Conservation (phyloP, 1,140 invertebrate species). For the Megalopta genalis region DNA sequence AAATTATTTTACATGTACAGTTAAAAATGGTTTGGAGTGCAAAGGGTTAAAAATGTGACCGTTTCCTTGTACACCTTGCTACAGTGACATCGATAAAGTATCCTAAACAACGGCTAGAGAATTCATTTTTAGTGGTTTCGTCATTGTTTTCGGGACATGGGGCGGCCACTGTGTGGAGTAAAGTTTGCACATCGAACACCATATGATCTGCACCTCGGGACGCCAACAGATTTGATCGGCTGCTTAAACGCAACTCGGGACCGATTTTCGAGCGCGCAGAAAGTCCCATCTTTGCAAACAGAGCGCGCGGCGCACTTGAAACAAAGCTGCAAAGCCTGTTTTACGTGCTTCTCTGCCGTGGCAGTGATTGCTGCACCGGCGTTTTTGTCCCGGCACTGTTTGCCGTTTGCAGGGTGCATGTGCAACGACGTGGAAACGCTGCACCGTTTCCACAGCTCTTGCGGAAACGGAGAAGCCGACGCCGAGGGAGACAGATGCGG, state of each 20-base stretch:
- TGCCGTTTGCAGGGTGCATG: slow-evolving; percentile 33
- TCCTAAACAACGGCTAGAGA: too few relatives aligned
- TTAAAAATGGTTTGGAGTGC: too few relatives aligned
- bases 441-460: slow-evolving; percentile 25
- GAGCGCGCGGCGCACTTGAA: slow-evolving; percentile 14
- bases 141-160: too few relatives aligned
- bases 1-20: too few relatives aligned
- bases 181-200: too few relatives aligned
- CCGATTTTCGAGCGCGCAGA: slow-evolving; percentile 6
- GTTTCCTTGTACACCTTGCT: too few relatives aligned
- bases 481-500: slow-evolving; percentile 14
- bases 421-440: slow-evolving; percentile 49
- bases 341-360: slow-evolving; percentile 38
- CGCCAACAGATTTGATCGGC: slow-evolving; percentile 27
- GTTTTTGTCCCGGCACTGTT: slow-evolving; percentile 35
- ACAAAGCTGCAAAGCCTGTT: slow-evolving; percentile 27
- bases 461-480: slow-evolving; percentile 33
- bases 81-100: too few relatives aligned
- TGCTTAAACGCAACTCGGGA: slow-evolving; percentile 19
- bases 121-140: too few relatives aligned
- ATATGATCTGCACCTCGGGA: background rate
- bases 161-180: too few relatives aligned
- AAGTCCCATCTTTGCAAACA: slow-evolving; percentile 20
- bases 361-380: slow-evolving; percentile 48
- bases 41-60: too few relatives aligned